Evolutionary conservation across 1,140 invertebrate species (phyloP), one percentile per base, ranked within the genome.

Genomic region (Drosophila neocordata): DNA sequence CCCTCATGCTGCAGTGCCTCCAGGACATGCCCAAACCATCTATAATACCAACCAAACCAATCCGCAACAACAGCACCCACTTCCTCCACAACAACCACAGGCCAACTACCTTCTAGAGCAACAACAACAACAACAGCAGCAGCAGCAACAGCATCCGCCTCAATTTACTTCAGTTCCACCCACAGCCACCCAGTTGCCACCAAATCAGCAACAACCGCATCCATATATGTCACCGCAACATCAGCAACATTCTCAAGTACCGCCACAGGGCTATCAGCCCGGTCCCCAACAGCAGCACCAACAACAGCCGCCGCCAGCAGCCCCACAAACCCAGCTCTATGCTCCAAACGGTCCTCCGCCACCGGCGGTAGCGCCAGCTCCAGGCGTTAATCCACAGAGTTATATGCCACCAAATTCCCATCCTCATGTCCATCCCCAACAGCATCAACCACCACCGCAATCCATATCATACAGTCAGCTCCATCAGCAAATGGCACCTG

Each of bases 401-500:
- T 84, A 79, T 38, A 74, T 84, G 55, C 37, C 72, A 27, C 65
- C 67, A 13, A 48, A 20, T 48, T 20, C 41, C 15, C 41, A 48
- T 48, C 15, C 15, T 3, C 41, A 31, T 31, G 34, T 31, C 4
- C 69, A 67, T 12, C 73, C 51, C 11, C 69, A 65, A 12, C 77
- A 41, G 15, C 73, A 64, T 22, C 70, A 48, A 8, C 59, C 60
- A 65, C 61, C 53, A 72, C 68, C 72, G 18, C 41, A 73, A 69
- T 35, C 52, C 70, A 77, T 66, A 77, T 4, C 53, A 68, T 91
- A 76, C 31, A 85, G 76, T 71, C 89, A 91, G 64, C 61, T 90
- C 24, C 90, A 91, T 62, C 89, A 90, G 41, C 90, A 91, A 72
- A 91, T 74, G 27, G 61, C 76, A 15, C 53, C 74, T 65, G 75